Evolutionary conservation across 2,888 invertebrate genomes (phyloP), one percentile per base, ranked within the genome.

Genomic region (Sericinus montela): DNA sequence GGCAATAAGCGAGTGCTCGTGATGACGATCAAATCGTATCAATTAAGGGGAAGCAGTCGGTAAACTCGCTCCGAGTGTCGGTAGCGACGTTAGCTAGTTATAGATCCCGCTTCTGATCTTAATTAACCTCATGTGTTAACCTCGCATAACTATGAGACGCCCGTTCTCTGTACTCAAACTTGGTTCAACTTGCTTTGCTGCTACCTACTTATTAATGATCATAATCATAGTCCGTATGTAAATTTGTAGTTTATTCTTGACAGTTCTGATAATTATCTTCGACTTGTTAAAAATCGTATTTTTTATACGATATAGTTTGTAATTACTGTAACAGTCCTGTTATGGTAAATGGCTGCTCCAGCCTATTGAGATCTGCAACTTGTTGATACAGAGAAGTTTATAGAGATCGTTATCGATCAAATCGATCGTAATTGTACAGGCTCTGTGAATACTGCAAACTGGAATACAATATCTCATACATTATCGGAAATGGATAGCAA

Each of bases 61-160:
- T 68, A 72, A 80, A 75, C 72, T 76, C 69, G 59, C 58, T 60
- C 56, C 59, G 70, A 72, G 75, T 72, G 77, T 75, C 69, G 73
- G 70, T 59, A 63, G 72, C 69, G 41, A 42, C 57, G 65, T 73
- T 77, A 75, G 71, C 75, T 79, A 77, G 83, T 82, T 81, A 80
- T 72, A 75, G 79, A 75, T 76, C 70, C 64, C 77, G 75, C 72
- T 68, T 75, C 75, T 74, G 80, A 82, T 84, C 83, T 85, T 85
- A 85, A 86, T 87, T 85, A 86, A 86, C 85, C 85, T 80, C 80
- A 80, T 80, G 79, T 81, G 82, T 82, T 81, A 81, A 82, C 78
- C 80, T 72, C 76, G 75, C 79, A 72, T 75, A 75, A 75, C 77
- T 77, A 73, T 70, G 76, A 72, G 73, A 66, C 73, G 72, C 71